phyloP scores from a whole-genome alignment of 2,113 vertebrate species.

The Cheilinus undulatus region DNA sequence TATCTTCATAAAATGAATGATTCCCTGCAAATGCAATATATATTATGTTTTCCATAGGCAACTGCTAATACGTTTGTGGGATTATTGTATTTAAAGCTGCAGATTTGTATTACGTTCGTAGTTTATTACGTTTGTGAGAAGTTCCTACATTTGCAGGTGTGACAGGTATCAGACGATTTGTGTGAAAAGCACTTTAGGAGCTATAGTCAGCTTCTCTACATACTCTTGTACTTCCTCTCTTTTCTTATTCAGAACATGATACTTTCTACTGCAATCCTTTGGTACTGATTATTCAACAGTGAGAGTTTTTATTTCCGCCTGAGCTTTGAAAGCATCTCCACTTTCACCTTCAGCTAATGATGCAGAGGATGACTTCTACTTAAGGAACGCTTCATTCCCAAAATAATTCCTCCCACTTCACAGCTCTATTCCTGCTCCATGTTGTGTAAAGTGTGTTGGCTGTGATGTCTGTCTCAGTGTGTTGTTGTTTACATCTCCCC shows the following conservation, averaged over 20 bases:
- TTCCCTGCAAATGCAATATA: too few relatives aligned
- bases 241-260: too few relatives aligned
- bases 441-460: conserved; percentile 16
- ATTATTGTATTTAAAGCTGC: too few relatives aligned
- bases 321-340: not conserved
- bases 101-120: too few relatives aligned
- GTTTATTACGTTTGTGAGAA: too few relatives aligned
- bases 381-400: not conserved
- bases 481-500: conserved; percentile 27
- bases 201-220: not conserved
- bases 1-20: too few relatives aligned
- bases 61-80: too few relatives aligned
- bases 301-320: conserved; percentile 9
- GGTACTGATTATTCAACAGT: not conserved
- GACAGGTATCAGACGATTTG: too few relatives aligned
- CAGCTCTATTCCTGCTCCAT: conserved; percentile 12
- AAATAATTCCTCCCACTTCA: conserved; percentile 42
- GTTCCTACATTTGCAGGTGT: too few relatives aligned
- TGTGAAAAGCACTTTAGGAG: not conserved
- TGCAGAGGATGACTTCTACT: conserved; percentile 19
- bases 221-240: too few relatives aligned
- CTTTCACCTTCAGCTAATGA: conserved; percentile 7
- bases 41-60: too few relatives aligned
- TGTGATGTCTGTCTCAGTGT: conserved; percentile 17
- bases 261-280: not conserved